These are phyloP conservation scores for Sepiola atlantica DNA, from an alignment of 2,888 invertebrate species.

Conservation along the genomic window DNA sequence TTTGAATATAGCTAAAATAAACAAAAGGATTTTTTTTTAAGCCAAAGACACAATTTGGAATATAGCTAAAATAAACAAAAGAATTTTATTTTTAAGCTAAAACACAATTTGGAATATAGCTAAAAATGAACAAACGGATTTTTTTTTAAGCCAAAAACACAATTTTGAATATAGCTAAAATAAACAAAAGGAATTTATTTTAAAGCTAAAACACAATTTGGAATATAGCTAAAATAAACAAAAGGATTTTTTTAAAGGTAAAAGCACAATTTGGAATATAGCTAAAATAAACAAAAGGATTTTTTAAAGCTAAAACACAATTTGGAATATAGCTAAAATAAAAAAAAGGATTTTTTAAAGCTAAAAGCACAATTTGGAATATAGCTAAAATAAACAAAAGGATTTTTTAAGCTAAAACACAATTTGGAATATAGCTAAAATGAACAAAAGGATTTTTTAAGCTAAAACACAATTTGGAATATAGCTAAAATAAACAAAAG, in stretches of 20 bases:
- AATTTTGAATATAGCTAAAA: constrained; percentile 75
- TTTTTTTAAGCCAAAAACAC: constrained; percentile 60
- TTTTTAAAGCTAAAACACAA: constrained; percentile 62
- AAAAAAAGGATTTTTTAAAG: neutral
- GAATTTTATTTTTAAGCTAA: neutral
- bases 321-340: constrained; percentile 74
- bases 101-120: constrained; percentile 75
- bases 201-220: constrained; percentile 73
- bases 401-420: constrained; percentile 57
- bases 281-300: constrained; percentile 59
- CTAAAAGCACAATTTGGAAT: constrained; percentile 74
- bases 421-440: constrained; percentile 75
- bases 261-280: constrained; percentile 75
- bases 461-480: constrained; percentile 73
- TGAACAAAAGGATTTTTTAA: neutral
- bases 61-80: constrained; percentile 67
- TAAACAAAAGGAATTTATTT: neutral
- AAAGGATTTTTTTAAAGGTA: neutral
- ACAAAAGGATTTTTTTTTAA: neutral
- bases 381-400: constrained; percentile 66
- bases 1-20: constrained; percentile 74
- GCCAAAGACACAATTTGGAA: constrained; percentile 74
- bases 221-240: constrained; percentile 70
- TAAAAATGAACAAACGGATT: constrained; percentile 53
- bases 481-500: constrained; percentile 66